A percentile compares a stretch with the other conserved stretches of the same genome.
These are phyloP conservation scores for Serripes groenlandicus DNA, from an alignment of 2,888 invertebrate species.

Conservation along the genomic window DNA sequence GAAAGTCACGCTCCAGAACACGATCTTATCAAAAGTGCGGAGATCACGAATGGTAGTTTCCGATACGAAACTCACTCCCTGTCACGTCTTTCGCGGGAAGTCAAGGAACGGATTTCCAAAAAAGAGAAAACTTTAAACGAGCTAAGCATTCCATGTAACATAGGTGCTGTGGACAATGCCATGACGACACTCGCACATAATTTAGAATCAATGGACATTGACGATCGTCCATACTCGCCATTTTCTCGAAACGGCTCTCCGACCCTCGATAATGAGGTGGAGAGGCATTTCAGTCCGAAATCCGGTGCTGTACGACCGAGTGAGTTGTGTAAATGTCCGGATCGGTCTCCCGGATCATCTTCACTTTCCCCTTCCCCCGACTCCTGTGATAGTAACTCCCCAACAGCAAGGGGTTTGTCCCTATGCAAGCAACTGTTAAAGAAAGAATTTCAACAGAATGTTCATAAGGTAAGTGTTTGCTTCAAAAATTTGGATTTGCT, in stretches of 20 bases:
- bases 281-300: constrained; percentile 48
- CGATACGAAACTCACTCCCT: neutral
- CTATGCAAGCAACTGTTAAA: constrained; percentile 70
- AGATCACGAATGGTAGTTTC: neutral
- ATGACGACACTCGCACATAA: constrained; percentile 50
- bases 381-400: constrained; percentile 29
- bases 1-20: neutral
- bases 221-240: constrained; percentile 25
- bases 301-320: neutral
- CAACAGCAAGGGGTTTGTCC: constrained; percentile 45
- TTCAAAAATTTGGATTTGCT: too few species aligned
- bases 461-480: constrained; percentile 65
- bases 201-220: constrained; percentile 62
- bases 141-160: constrained; percentile 55
- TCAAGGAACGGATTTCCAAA: neutral
- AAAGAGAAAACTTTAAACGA: constrained; percentile 26
- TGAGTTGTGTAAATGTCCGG: constrained; percentile 7
- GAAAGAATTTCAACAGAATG: constrained; percentile 68
- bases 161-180: constrained; percentile 39
- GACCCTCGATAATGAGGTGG: constrained; percentile 53
- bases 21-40: neutral
- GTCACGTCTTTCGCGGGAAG: constrained; percentile 12
- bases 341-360: neutral
- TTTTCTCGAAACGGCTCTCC: constrained; percentile 29
- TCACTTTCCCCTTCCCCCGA: constrained; percentile 1